Evolutionary conservation across 2,113 vertebrate species (phyloP), one percentile per base, ranked within the genome.

Genomic region (Mesembrinibis cayennensis): DNA sequence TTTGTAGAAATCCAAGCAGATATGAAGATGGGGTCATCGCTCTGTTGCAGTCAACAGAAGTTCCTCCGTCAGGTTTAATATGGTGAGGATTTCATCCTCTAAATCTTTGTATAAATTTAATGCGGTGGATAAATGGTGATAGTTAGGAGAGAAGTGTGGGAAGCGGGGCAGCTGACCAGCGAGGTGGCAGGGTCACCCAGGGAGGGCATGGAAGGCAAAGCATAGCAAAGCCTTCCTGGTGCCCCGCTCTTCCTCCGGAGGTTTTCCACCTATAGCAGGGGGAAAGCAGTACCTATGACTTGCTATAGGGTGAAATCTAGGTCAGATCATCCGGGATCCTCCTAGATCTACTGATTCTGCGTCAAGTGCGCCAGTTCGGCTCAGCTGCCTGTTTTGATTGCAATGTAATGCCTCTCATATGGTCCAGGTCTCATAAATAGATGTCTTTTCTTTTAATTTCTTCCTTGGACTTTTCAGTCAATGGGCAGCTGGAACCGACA

Each of bases 341-440:
- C 69, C 40, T 13, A 1, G 7, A 23, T 26, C 67, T 45, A 17
- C 32, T 1, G 0, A 16, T 10, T 87, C 90, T 70, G n/a, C 70
- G 49, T 23, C 55, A 8, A 29, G 20, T 3, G 4, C 45, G 38
- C 11, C 34, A 5, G 45, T 3, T 38, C 0, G 1, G 34, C 67
- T 52, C 69, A 5, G 70, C 63, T 44, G 49, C 78, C 34, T 65
- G 70, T 55, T 34, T 25, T 27, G 32, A 16, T 22, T 17, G 38
- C 21, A 45, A 50, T 13, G 42, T 13, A 56, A 17, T 2, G 30
- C 19, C 49, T 52, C 16, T 36, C 27, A 1, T 2, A 11, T 1
- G 13, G 42, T 7, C 50, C 70, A 4, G 3, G 11, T 23, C 52
- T 73, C 52, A 29, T 5, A 36, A 72, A 53, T 3, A 22, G 44